Evolutionary conservation across 1,140 invertebrate genomes (phyloP).

Genomic region (Ruditapes philippinarum): DNA sequence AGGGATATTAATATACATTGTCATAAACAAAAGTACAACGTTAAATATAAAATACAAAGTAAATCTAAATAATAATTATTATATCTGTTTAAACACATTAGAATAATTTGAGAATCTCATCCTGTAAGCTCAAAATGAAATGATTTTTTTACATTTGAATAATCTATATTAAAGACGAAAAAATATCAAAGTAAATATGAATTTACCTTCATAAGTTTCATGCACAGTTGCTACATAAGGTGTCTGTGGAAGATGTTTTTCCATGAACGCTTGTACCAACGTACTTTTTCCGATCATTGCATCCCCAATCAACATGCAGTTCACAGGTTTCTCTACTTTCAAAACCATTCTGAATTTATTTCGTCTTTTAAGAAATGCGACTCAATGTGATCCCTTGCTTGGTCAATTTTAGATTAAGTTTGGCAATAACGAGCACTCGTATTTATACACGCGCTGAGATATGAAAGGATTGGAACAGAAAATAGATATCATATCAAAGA

Average conservation of each 20-base stretch:
- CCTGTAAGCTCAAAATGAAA: no score
- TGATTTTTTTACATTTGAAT: not conserved
- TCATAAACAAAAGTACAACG: not conserved
- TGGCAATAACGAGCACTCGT: not conserved
- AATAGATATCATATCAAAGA: conserved; percentile 37
- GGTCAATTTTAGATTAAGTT: not conserved
- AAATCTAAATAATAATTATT: no score
- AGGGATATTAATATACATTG: not conserved
- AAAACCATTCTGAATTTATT: conserved; percentile 46
- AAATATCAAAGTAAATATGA: not conserved
- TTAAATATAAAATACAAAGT: no score
- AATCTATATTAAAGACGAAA: not conserved
- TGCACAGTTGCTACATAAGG: conserved; percentile 60
- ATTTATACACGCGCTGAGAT: conserved; percentile 27
- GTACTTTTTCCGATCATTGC: conserved; percentile 68
- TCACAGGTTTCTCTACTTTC: conserved; percentile 61
- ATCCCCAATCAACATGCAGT: conserved; percentile 60
- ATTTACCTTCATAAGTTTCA: conserved; percentile 59
- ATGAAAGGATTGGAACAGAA: conserved; percentile 25
- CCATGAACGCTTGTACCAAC: conserved; percentile 56
- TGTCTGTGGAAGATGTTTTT: conserved; percentile 51
- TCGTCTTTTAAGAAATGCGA: not conserved
- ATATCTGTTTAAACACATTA: no score
- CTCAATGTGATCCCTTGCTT: not conserved
- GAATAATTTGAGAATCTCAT: no score